Percentiles rank a stretch among this genome's conserved stretches.
phyloP scores from a whole-genome alignment of 2,113 vertebrate species.

The Tragelaphus scriptus region DNA sequence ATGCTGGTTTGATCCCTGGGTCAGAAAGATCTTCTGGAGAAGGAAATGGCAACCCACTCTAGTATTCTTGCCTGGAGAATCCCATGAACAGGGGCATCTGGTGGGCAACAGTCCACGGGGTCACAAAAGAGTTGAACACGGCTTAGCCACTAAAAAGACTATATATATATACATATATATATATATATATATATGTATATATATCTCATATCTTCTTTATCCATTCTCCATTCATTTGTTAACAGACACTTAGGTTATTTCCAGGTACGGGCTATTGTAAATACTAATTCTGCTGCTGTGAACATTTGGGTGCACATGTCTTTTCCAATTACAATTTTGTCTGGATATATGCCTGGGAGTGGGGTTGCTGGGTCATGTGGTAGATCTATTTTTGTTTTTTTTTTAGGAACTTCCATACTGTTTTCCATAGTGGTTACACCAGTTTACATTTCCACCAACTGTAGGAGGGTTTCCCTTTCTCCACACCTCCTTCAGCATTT shows the following conservation, averaged over 20 bases:
- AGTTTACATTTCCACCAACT: not conserved
- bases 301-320: not conserved
- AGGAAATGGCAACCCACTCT: not conserved
- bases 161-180: accelerated
- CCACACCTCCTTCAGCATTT: not conserved
- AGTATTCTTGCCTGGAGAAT: not conserved
- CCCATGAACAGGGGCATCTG: not conserved
- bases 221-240: not conserved
- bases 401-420: not conserved
- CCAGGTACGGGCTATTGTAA: not conserved
- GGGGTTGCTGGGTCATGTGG: not conserved
- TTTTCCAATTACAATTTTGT: not conserved
- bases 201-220: not conserved
- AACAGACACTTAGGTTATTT: not conserved
- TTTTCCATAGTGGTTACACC: not conserved
- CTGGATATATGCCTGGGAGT: not conserved
- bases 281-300: not conserved
- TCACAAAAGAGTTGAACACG: not conserved
- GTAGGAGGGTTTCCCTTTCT: not conserved
- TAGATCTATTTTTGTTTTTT: not conserved
- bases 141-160: not conserved
- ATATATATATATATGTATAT: not conserved
- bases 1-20: not conserved
- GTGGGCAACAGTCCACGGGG: not conserved
- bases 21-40: not conserved